A percentile compares a stretch with the other conserved stretches of the same genome.
Evolutionary conservation across 2,797 vertebrate species (phyloP).

Genomic region (Peromyscus melanophrys): DNA sequence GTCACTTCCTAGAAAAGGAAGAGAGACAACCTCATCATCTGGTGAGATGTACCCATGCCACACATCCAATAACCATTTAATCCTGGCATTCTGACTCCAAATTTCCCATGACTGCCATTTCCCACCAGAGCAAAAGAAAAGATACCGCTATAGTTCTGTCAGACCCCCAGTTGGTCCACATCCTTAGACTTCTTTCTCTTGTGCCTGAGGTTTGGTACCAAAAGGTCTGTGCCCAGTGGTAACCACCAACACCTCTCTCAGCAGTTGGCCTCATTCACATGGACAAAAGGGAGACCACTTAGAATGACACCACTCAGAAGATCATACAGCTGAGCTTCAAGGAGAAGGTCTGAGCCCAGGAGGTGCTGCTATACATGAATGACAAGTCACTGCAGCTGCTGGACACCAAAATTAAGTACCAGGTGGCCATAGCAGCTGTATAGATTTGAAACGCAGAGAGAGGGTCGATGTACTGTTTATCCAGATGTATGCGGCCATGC

Average conservation of each 20-base stretch:
- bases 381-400: neutral
- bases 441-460: neutral
- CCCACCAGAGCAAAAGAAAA: neutral
- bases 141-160: neutral
- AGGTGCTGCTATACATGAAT: neutral
- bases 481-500: neutral
- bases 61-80: neutral
- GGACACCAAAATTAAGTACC: neutral
- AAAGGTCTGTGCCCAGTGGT: neutral
- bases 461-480: neutral
- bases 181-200: too few species aligned
- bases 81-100: neutral
- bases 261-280: neutral
- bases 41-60: neutral
- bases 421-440: neutral
- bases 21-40: neutral
- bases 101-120: neutral
- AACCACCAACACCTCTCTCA: neutral
- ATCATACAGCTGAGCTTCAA: neutral
- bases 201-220: neutral
- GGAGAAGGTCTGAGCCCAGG: neutral
- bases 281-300: neutral
- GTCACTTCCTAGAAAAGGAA: neutral
- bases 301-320: neutral
- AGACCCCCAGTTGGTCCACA: rapidly evolving